Evolutionary conservation across 2,797 vertebrate species (phyloP).

Genomic region (Alectoris magna): DNA sequence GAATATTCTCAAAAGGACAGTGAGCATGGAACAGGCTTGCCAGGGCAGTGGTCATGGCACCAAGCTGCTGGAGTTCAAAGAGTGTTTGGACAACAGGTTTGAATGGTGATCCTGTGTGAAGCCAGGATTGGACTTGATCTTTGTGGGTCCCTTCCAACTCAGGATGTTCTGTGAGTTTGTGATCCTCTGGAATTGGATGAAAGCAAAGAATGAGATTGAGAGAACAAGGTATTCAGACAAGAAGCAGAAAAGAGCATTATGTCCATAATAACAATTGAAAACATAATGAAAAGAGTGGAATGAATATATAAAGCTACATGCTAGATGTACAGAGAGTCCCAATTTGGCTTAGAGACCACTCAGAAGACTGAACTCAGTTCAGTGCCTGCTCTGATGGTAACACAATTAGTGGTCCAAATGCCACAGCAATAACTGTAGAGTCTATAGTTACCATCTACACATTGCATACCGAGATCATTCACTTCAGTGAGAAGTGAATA

Average conservation of each 20-base stretch:
- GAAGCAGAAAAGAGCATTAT: background rate
- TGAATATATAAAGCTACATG: background rate
- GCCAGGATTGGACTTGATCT: too few species aligned
- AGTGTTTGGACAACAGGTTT: too few species aligned
- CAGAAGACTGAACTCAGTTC: background rate
- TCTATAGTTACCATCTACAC: background rate
- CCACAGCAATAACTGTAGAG: background rate
- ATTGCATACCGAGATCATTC: background rate
- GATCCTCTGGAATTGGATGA: too few species aligned
- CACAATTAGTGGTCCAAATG: background rate
- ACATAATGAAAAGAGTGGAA: background rate
- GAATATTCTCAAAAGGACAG: too few species aligned
- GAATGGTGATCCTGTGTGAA: too few species aligned
- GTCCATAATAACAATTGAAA: conserved; percentile 35
- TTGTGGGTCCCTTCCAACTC: too few species aligned
- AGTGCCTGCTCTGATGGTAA: background rate
- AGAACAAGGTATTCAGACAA: conserved; percentile 45
- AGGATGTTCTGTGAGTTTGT: too few species aligned
- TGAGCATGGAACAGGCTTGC: too few species aligned
- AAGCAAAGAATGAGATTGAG: background rate
- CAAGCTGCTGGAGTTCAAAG: too few species aligned
- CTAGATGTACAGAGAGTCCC: background rate
- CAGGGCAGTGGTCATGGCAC: too few species aligned
- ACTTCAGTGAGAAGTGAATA: background rate
- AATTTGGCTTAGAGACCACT: background rate